Evolutionary conservation across 2,888 invertebrate species (phyloP), one percentile per base, ranked within the genome.

Genomic region (Argyra leucocephala): DNA sequence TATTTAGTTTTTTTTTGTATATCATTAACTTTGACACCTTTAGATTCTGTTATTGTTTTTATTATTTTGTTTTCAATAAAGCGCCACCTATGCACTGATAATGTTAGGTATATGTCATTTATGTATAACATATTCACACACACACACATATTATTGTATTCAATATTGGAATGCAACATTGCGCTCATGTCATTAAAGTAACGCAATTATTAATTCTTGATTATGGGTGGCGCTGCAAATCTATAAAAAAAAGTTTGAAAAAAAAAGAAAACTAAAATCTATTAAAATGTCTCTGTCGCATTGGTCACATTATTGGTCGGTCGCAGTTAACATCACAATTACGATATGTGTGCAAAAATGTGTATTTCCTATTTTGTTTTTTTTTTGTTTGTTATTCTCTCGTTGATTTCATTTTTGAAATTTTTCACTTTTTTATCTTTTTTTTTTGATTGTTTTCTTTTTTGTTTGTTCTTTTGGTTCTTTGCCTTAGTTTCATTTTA

Each of bases 151-250:
- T 31, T 10, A 12, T 31, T 31, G 12, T 31, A 10, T 31, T 31
- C 3, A 31, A 31, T 31, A 7, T 6, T 31, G 31, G 31, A 10
- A 31, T 31, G 31, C 31, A 31, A 18, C 48, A 18, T 48, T 48
- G 5, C 18, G 15, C 48, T 48, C 9, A 48, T 48, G 48, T 48
- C n/a, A 48, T 48, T 48, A 48, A 48, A 12, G 48, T 18, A 48
- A 48, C 48, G 48, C 48, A 48, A 48, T 48, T 48, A 48, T 48
- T 48, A 48, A 48, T 48, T 48, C 48, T 48, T 48, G 48, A 48
- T 48, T 18, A 48, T 48, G 48, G 48, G 48, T 48, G 48, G 48
- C 48, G 48, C 48, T 48, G 48, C 18, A 48, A 48, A 48, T 48
- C 48, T 5, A 48, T 48, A 12, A 48, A 2, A 31, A 10, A 6